A percentile compares a stretch with the other conserved stretches of the same genome.
phyloP scores from a whole-genome alignment of 2,113 vertebrate species.

The Rhinolophus ferrumequinum region DNA sequence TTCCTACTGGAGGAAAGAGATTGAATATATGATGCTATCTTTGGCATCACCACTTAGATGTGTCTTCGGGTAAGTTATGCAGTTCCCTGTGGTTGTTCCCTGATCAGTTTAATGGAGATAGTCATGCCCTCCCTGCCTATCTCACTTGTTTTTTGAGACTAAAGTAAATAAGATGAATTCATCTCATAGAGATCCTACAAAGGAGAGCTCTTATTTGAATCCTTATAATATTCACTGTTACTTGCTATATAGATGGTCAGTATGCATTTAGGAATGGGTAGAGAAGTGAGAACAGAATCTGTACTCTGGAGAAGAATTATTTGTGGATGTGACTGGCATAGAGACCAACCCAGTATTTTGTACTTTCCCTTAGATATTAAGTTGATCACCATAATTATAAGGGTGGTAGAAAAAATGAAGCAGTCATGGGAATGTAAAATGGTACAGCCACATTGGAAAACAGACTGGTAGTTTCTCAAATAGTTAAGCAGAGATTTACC shows the following conservation, averaged over 20 bases:
- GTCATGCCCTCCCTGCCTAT: background rate
- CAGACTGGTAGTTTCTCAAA: background rate
- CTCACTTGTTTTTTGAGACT: background rate
- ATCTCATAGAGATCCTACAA: background rate
- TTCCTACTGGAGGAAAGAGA: background rate
- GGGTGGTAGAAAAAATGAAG: background rate
- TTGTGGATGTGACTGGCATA: background rate
- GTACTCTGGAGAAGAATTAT: background rate
- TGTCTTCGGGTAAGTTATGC: background rate
- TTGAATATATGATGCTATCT: background rate
- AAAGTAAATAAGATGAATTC: background rate
- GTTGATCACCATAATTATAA: background rate
- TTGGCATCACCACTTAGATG: background rate
- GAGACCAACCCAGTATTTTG: background rate
- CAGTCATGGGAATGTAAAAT: background rate
- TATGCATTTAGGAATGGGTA: background rate
- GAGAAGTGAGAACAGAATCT: background rate
- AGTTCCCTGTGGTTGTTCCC: background rate
- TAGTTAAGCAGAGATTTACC: background rate
- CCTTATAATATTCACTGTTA: background rate
- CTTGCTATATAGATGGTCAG: background rate
- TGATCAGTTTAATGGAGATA: background rate
- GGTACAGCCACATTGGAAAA: background rate
- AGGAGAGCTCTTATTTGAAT: background rate
- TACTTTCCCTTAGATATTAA: constrained; percentile 18